A percentile compares a stretch with the other conserved stretches of the same genome.
Conservation (phyloP, 2,797 vertebrate species). For the Hydrophis major region DNA sequence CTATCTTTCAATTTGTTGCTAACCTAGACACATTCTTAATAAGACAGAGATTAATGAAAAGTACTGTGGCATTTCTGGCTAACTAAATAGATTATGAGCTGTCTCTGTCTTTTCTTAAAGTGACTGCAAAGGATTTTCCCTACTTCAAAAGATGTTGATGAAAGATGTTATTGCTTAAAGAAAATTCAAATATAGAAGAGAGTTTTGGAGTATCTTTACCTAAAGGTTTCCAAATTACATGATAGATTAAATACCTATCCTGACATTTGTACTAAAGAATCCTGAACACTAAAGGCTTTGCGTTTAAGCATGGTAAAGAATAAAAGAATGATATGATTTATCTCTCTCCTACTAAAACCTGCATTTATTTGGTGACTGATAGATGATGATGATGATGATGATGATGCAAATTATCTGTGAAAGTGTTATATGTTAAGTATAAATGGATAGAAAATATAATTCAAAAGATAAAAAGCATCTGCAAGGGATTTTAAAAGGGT, state of each 20-base stretch:
- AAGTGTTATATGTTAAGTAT: not conserved
- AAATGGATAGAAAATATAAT: not conserved
- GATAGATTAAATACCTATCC: not conserved
- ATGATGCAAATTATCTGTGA: not conserved
- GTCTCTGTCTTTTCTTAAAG: not conserved
- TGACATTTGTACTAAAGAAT: not conserved
- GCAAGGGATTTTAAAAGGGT: not conserved
- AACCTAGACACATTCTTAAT: slow-evolving; percentile 32
- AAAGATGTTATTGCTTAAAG: slow-evolving; percentile 13
- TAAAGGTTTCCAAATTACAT: not conserved
- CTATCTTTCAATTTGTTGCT: slow-evolving; percentile 18
- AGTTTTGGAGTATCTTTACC: not conserved
- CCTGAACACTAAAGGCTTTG: not conserved
- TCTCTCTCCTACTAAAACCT: not conserved
- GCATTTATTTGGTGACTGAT: not conserved
- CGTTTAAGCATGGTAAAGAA: slow-evolving; percentile 4
- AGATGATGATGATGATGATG: not conserved
- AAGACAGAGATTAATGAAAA: slow-evolving; percentile 47
- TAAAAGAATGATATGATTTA: not conserved
- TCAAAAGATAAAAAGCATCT: not conserved
- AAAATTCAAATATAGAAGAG: slow-evolving; percentile 17
- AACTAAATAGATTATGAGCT: slow-evolving; percentile 40
- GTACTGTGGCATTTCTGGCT: slow-evolving; percentile 11
- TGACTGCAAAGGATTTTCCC: not conserved
- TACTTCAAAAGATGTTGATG: not conserved